These are phyloP conservation scores for Pseudoips prasinana DNA, from an alignment of 2,888 invertebrate genomes.

Conservation along the genomic window DNA sequence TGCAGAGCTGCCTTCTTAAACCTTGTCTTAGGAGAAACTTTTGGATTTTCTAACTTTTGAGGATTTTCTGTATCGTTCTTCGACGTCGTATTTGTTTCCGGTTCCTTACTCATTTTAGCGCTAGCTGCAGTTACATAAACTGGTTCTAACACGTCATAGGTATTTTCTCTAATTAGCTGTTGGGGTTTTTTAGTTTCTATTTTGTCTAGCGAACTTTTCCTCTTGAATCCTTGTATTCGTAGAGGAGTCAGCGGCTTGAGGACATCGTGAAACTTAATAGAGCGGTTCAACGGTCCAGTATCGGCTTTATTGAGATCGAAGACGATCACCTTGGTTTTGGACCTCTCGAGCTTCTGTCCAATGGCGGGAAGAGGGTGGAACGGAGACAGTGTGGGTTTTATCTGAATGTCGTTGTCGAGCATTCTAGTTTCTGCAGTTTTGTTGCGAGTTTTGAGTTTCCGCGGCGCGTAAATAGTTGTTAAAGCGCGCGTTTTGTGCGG, in stretches of 20 bases:
- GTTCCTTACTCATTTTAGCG: slow-evolving; percentile 36
- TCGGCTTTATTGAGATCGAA: slow-evolving; percentile 59
- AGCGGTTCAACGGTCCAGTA: slow-evolving; percentile 29
- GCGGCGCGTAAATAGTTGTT: slow-evolving; percentile 73
- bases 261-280: slow-evolving; percentile 58
- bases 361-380: slow-evolving; percentile 76
- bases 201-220: slow-evolving; percentile 48
- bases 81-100: not conserved
- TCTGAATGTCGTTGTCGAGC: slow-evolving; percentile 63
- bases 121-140: slow-evolving; percentile 54
- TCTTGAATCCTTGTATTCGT: slow-evolving; percentile 52
- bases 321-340: slow-evolving; percentile 66
- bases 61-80: slow-evolving; percentile 7
- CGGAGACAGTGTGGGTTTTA: slow-evolving; percentile 64
- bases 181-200: slow-evolving; percentile 54
- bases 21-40: slow-evolving; percentile 63
- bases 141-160: slow-evolving; percentile 72
- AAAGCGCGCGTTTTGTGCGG: slow-evolving; percentile 69
- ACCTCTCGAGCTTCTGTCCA: slow-evolving; percentile 58
- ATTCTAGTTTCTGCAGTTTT: slow-evolving; percentile 69
- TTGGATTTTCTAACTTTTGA: slow-evolving; percentile 17
- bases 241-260: slow-evolving; percentile 68
- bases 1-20: slow-evolving; percentile 70
- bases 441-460: slow-evolving; percentile 61
- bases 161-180: slow-evolving; percentile 67